Percentiles rank a stretch among this genome's conserved stretches.
Evolutionary conservation across 1,140 invertebrate genomes (phyloP).

Genomic region (Hormaphis cornu): DNA sequence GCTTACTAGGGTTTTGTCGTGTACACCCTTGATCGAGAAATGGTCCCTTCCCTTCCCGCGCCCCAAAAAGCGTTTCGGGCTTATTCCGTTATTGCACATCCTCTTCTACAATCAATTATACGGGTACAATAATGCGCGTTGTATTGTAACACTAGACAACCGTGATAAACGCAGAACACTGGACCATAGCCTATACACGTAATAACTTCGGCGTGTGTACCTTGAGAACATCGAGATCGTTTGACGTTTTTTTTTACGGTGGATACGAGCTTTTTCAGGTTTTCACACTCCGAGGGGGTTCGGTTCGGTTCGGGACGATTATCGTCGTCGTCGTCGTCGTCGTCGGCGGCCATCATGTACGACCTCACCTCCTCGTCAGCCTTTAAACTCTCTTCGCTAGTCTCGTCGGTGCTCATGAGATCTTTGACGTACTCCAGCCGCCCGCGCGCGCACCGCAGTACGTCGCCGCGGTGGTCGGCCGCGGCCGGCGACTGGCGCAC

Average conservation of each 20-base stretch:
- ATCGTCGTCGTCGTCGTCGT: slow-evolving; percentile 33
- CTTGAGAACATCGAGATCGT: slow-evolving; percentile 5
- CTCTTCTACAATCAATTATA: not conserved
- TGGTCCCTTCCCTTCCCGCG: no score
- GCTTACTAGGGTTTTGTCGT: no score
- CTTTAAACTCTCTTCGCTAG: slow-evolving; percentile 37
- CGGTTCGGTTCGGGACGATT: not conserved
- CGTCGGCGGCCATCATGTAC: slow-evolving; percentile 36
- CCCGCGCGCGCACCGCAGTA: not conserved
- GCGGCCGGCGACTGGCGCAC: not conserved
- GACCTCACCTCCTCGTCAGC: slow-evolving; percentile 37
- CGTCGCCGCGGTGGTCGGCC: no score
- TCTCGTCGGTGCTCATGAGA: slow-evolving; percentile 34
- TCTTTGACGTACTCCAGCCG: slow-evolving; percentile 33
- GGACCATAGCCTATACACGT: not conserved
- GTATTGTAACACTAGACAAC: no score
- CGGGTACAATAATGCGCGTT: no score
- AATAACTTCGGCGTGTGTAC: not conserved
- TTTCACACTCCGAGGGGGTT: not conserved
- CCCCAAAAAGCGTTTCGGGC: no score
- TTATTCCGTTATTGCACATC: slow-evolving; percentile 17
- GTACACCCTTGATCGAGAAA: no score
- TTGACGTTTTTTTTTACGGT: slow-evolving; percentile 1
- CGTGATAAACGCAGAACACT: no score
- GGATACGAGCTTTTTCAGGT: slow-evolving; percentile 25